Percentiles rank a stretch among this genome's conserved stretches.
phyloP scores from a whole-genome alignment of 35 echinoderm and acorn worm genomes.

The Holothuria glaberrima region DNA sequence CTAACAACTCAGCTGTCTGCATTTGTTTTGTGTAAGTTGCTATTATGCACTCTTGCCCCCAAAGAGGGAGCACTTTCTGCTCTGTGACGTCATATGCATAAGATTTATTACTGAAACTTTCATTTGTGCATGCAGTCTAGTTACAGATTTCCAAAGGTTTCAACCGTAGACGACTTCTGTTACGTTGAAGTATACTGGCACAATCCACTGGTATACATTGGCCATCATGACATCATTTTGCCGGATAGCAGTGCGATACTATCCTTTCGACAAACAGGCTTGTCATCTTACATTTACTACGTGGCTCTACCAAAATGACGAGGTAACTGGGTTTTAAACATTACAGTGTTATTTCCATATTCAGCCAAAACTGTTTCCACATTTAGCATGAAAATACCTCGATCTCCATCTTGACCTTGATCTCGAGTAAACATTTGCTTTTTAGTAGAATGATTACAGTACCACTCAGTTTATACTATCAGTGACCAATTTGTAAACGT shows the following conservation, averaged over 20 bases:
- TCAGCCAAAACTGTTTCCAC: neutral
- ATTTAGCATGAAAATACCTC: neutral
- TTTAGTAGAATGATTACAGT: neutral
- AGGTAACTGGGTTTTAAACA: constrained; percentile 14
- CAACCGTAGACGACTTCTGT: neutral
- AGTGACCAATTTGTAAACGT: neutral
- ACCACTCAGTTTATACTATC: neutral
- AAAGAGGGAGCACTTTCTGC: too few relatives aligned
- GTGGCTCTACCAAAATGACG: neutral
- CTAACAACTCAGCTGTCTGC: too few relatives aligned
- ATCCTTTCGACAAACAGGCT: neutral
- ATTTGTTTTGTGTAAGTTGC: too few relatives aligned
- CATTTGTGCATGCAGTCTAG: neutral
- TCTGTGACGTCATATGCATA: too few relatives aligned
- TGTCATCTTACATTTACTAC: constrained; percentile 36
- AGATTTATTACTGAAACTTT: too few relatives aligned
- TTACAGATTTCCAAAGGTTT: neutral
- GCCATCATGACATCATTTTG: neutral
- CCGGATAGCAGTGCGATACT: neutral
- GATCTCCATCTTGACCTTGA: neutral
- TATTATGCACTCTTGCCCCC: too few relatives aligned
- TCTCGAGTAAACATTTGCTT: neutral
- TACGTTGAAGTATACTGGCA: neutral
- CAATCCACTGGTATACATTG: constrained; percentile 24
- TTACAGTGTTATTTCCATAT: neutral